Evolutionary conservation across 2,888 invertebrate species (phyloP), one percentile per base, ranked within the genome.

Genomic region (Sinodicranocentrus sp.): DNA sequence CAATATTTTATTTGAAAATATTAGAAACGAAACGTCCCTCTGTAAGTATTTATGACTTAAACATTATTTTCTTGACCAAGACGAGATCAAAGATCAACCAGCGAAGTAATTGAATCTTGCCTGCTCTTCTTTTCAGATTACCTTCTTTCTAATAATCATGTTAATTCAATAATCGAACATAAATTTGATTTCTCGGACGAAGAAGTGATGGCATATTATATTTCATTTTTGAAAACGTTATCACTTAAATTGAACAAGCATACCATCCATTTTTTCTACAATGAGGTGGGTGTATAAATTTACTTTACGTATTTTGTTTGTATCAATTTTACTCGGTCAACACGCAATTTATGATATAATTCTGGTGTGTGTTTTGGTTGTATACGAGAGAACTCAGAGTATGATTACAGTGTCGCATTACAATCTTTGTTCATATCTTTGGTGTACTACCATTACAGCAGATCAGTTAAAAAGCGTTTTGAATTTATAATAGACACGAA

Each of bases 131-230:
- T 82, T 94, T 85, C 92, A 98, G 99, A 99, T 94, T 99, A 99
- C 91, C 92, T 99, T 77, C 92, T 99, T 78, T 99, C 99, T 90
- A 99, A 99, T 91, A 99, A 99, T 91, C 99, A 99, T 92, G 98
- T 99, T 48, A 99, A 99, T 92, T 98, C 97, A 67, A 99, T 99
- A 90, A 99, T 99, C 90, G 97, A 98, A 75, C 99, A 99, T 92
- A 98, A 98, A 91, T 99, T 99, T 93, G 99, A 99, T 91, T 98
- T 99, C 90, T 97, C 97, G 1, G 99, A 99, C 91, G 99, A 99
- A 91, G 99, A 99, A 93, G 98, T 99, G 65, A 98, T 99, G 98
- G 98, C 99, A 0, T 99, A 99, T 91, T 99, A 99, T 91, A 99
- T 99, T 90, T 98, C 99, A 68, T 99, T 99, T 91, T 92, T 99